Conservation (phyloP, 1,140 invertebrate genomes). For the Trigoniulus corallinus region DNA sequence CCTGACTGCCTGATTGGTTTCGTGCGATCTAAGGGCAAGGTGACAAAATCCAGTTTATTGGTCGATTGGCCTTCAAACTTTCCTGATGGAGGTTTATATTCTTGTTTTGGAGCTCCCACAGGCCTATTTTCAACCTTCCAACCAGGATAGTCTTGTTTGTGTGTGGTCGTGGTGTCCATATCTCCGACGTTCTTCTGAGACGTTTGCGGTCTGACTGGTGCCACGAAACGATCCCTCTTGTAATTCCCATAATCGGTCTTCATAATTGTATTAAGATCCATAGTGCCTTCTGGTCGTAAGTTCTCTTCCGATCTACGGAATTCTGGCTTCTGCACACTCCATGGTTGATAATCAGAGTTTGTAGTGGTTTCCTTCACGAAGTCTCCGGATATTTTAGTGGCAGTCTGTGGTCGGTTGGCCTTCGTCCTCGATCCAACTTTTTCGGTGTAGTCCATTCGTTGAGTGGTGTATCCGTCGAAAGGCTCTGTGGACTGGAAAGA, state of each 20-base stretch:
- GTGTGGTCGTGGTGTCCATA: neutral
- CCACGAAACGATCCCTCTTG: neutral
- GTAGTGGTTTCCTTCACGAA: neutral
- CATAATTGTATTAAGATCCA: neutral
- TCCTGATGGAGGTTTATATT: neutral
- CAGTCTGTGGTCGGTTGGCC: neutral
- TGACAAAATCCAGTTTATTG: neutral
- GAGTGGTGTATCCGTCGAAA: conserved; percentile 1
- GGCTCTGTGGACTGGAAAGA: neutral
- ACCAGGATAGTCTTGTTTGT: neutral
- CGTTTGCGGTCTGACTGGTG: neutral
- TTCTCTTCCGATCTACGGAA: neutral
- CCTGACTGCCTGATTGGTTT: neutral
- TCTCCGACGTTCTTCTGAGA: neutral
- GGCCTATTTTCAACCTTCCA: neutral
- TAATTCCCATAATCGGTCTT: neutral
- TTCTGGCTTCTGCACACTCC: neutral
- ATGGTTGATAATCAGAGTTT: neutral
- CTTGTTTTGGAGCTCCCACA: neutral
- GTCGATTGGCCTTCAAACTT: neutral
- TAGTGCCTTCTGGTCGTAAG: neutral
- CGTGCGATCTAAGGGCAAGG: neutral
- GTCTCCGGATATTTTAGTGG: neutral
- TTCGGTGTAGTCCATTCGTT: neutral
- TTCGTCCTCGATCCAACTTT: neutral